Evolutionary conservation across 2,797 vertebrate genomes (phyloP).

Genomic region (Mustela erminea): DNA sequence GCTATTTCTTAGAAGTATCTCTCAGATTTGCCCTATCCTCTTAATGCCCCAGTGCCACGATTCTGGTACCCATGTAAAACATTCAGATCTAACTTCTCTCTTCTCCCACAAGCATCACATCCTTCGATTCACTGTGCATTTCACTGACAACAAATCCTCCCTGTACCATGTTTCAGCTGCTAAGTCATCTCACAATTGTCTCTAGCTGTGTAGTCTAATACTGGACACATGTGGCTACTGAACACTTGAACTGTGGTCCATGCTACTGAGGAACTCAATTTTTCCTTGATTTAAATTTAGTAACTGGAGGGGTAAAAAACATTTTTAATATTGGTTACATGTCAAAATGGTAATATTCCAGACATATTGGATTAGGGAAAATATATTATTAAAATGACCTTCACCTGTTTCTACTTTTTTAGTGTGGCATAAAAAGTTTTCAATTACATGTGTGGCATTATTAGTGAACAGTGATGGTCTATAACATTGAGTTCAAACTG

Average conservation of each 20-base stretch:
- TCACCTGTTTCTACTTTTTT: not conserved
- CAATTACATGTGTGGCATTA: not conserved
- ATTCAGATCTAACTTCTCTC: not conserved
- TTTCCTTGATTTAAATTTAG: conserved; percentile 40
- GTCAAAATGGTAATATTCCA: not conserved
- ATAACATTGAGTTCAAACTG: not conserved
- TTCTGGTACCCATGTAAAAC: not conserved
- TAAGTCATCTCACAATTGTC: not conserved
- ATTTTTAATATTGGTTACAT: not conserved
- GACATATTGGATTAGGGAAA: not conserved
- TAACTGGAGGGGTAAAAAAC: not conserved
- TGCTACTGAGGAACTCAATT: not conserved
- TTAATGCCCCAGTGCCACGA: not conserved
- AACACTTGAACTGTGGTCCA: not conserved
- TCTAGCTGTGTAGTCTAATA: not conserved
- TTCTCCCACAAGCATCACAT: not conserved
- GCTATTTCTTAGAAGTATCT: not conserved
- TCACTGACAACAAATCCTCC: not conserved
- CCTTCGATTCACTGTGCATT: not conserved
- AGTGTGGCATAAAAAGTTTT: not conserved
- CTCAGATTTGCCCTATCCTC: not conserved
- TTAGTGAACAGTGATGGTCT: not conserved
- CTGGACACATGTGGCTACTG: not conserved
- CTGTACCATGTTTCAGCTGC: not conserved
- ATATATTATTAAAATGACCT: not conserved